Evolutionary conservation across 2,113 vertebrate genomes (phyloP), one percentile per base, ranked within the genome.

Genomic region (Scytalopus superciliaris): DNA sequence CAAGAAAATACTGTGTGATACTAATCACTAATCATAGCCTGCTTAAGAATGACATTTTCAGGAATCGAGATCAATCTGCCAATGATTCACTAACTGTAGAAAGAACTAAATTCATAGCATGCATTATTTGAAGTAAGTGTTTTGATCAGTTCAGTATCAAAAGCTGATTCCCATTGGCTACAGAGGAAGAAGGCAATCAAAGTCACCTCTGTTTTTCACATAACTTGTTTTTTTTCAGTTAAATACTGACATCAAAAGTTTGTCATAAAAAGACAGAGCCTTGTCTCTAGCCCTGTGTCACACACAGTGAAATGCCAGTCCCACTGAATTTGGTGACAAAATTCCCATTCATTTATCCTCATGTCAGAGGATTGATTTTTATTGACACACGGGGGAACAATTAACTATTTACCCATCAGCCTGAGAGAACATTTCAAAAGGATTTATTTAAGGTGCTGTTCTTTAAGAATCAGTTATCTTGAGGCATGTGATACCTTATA

Each of bases 361-460:
- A 37, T 49, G 59, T 70, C 62, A 93, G 63, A 74, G 55, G 35
- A 84, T 25, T 90, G 79, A 80, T 95, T 97, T 90, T 84, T 92
- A 89, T 87, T 89, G 95, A 91, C 49, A 45, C 74, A 30, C 67
- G 10, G 33, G 72, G 70, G 85, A 93, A 18, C 49, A 88, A 93
- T 93, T 93, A 89, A 70, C 86, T 94, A 94, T 90, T 94, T 94
- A 91, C 72, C 33, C 73, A 85, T 76, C 79, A 75, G 39, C 49
- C 39, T 83, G 60, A 89, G 59, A 95, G 64, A 81, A 64, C 7
- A 22, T 96, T 97, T 96, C 56, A 89, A 93, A 94, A 93, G 87
- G 66, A 79, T 94, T 95, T 96, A 92, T 96, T 95, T 92, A 82
- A 79, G 82, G 72, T 96, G 76, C 63, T 92, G 55, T 92, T 93